These are phyloP conservation scores for Cinclus cinclus DNA, from an alignment of 2,113 vertebrate genomes.

Conservation along the genomic window DNA sequence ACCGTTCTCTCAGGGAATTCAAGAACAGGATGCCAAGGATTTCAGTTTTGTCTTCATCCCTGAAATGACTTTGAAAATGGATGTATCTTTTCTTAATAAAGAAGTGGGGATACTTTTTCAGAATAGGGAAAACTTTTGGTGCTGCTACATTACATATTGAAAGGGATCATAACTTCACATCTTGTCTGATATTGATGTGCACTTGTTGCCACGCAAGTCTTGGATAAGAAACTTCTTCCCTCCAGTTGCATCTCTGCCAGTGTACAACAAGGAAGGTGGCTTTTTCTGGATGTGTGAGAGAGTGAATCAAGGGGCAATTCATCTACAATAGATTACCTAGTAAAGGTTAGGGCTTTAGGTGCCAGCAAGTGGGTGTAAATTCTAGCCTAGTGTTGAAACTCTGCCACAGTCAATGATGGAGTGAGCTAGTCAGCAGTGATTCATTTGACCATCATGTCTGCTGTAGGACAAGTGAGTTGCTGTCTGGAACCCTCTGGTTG, in stretches of 20 bases:
- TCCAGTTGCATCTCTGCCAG: not conserved
- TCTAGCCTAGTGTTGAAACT: not conserved
- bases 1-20: not conserved
- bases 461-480: not conserved
- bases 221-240: not conserved
- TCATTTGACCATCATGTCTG: not conserved
- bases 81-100: not conserved
- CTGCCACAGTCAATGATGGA: not conserved
- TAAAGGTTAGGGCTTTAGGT: not conserved
- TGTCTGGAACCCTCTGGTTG: not conserved
- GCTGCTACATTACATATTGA: not conserved
- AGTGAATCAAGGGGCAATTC: not conserved
- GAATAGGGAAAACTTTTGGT: not conserved
- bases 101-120: not conserved
- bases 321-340: not conserved
- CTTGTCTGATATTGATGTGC: fast-evolving
- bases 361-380: not conserved
- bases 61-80: not conserved
- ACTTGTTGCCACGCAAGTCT: not conserved
- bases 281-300: not conserved
- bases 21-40: not conserved
- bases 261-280: not conserved
- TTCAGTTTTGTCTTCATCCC: not conserved
- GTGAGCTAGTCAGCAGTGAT: not conserved
- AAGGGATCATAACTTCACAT: not conserved